Conservation (phyloP, 2,113 vertebrate genomes). For the Ophiodon elongatus region DNA sequence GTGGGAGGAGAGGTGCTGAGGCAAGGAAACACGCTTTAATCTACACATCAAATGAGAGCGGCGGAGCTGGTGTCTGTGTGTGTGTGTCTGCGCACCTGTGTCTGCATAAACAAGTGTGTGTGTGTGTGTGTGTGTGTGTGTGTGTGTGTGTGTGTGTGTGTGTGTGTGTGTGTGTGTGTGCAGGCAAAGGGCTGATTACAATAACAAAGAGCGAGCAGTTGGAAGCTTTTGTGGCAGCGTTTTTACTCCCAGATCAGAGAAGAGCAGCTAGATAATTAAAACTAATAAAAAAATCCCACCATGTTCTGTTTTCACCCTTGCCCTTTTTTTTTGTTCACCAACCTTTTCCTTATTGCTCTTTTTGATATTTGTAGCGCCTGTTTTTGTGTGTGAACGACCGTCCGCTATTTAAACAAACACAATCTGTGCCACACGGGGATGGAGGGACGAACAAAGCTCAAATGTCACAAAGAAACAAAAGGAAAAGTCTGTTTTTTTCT, state of each 20-base stretch:
- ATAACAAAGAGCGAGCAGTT: conserved; percentile 67
- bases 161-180: conserved; percentile 18
- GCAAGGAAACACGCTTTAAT: conserved; percentile 72
- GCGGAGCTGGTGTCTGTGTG: conserved; percentile 50
- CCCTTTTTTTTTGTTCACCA: conserved; percentile 15
- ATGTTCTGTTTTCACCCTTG: conserved; percentile 28
- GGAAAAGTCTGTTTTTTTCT: conserved; percentile 27
- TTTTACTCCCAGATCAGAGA: conserved; percentile 54
- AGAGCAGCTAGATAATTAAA: conserved; percentile 55
- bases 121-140: too few species aligned
- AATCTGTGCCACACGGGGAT: background rate
- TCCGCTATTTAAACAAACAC: conserved; percentile 37
- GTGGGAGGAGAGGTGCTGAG: conserved; percentile 60
- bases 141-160: conserved; percentile 36
- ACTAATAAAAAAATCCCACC: conserved; percentile 46
- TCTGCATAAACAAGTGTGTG: conserved; percentile 9
- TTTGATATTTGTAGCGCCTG: conserved; percentile 10
- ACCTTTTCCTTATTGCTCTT: background rate
- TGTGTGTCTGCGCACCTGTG: conserved; percentile 9
- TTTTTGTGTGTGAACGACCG: background rate
- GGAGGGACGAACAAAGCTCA: conserved; percentile 13
- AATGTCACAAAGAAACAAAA: conserved; percentile 40
- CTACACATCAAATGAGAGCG: conserved; percentile 77
- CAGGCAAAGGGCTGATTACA: conserved; percentile 64
- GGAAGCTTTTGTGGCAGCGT: conserved; percentile 48